phyloP scores from a whole-genome alignment of 2,113 vertebrate species.

The Microtus richardsoni region DNA sequence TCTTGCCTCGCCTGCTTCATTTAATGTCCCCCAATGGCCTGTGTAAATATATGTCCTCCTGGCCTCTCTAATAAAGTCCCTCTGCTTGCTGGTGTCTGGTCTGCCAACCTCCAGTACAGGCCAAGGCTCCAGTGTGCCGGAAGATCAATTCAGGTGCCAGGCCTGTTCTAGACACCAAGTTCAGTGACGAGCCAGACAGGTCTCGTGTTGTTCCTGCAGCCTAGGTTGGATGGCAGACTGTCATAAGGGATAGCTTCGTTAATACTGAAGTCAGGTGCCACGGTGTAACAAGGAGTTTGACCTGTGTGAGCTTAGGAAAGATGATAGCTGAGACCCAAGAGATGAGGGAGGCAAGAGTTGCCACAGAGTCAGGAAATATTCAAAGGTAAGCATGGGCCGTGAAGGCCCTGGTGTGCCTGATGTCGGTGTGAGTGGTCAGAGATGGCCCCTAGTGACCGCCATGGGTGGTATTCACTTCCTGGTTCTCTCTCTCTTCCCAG shows the following conservation, averaged over 20 bases:
- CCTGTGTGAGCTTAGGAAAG: neutral
- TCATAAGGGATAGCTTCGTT: neutral
- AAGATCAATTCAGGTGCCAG: neutral
- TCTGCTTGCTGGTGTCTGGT: constrained; percentile 23
- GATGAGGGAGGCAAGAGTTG: neutral
- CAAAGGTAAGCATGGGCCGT: neutral
- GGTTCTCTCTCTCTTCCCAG: neutral
- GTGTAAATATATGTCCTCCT: constrained; percentile 85
- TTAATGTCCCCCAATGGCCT: constrained; percentile 41
- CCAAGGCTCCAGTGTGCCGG: neutral
- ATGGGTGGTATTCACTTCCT: neutral
- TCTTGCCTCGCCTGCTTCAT: constrained; percentile 10
- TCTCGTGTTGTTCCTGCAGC: neutral
- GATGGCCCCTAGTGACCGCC: neutral
- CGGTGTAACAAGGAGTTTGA: neutral
- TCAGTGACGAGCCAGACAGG: neutral
- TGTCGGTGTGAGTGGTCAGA: neutral
- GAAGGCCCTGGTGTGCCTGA: neutral
- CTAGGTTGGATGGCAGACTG: neutral
- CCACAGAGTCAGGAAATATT: neutral
- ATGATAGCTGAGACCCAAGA: neutral
- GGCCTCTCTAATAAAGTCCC: constrained; percentile 81
- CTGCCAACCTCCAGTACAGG: neutral
- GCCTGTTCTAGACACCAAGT: neutral
- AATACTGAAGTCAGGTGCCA: neutral